phyloP scores from a whole-genome alignment of 2,113 vertebrate species.

The Tetrax tetrax region DNA sequence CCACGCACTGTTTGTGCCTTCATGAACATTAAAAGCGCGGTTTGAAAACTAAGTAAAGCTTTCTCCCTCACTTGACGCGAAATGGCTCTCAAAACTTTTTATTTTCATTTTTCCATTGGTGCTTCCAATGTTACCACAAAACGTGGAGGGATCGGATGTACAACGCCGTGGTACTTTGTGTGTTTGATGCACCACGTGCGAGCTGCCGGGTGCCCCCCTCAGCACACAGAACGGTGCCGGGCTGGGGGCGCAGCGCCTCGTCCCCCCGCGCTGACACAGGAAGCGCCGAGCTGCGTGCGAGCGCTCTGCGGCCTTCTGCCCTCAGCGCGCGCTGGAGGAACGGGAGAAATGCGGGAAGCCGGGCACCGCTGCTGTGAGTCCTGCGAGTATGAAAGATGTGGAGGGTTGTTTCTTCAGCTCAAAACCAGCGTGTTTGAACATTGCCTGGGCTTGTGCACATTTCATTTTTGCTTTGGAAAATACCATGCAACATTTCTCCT shows the following conservation, averaged over 20 bases:
- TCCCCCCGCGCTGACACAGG: too few relatives aligned
- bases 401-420: background rate
- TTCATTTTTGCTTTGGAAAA: background rate
- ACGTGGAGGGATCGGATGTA: accelerated
- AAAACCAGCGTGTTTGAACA: accelerated
- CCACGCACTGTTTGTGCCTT: background rate
- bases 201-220: too few relatives aligned
- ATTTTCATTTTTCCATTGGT: background rate
- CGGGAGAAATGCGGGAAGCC: accelerated
- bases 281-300: too few relatives aligned
- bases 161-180: too few relatives aligned
- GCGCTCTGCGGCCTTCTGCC: too few relatives aligned
- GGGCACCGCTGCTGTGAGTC: background rate
- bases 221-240: background rate
- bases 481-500: background rate
- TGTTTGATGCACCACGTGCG: accelerated
- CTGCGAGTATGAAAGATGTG: accelerated
- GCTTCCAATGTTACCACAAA: background rate
- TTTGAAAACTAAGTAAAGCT: background rate
- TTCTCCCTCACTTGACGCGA: background rate
- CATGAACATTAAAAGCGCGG: background rate
- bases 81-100: background rate
- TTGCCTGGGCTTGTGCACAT: background rate
- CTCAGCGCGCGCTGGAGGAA: background rate
- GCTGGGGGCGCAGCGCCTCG: background rate